Conservation (phyloP, 2,113 vertebrate species). For the Serinus canaria region DNA sequence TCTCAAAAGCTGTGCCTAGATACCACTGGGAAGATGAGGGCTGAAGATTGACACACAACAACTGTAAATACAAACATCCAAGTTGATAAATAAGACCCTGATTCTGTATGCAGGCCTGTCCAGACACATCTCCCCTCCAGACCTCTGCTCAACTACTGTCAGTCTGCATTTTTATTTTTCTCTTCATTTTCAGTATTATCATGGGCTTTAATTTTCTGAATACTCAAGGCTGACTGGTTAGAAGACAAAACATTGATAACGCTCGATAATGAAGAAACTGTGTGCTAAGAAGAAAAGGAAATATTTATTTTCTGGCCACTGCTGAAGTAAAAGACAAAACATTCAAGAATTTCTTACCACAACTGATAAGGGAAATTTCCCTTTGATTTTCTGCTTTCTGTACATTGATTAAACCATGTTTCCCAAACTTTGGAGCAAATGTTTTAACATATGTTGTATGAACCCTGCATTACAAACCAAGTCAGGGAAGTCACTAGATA, state of each 20-base stretch:
- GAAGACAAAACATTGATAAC: constrained; percentile 20
- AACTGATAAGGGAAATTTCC: background rate
- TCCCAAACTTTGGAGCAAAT: background rate
- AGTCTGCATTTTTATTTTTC: background rate
- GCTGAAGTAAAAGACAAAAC: constrained; percentile 1
- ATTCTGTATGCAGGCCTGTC: background rate
- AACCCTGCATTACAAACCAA: background rate
- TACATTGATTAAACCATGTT: background rate
- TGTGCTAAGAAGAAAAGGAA: background rate
- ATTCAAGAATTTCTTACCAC: background rate
- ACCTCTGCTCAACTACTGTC: background rate
- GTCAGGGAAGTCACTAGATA: background rate
- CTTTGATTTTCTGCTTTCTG: background rate
- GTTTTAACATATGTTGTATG: background rate
- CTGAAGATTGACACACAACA: constrained; percentile 10
- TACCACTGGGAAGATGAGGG: background rate
- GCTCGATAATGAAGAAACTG: background rate
- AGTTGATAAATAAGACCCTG: background rate
- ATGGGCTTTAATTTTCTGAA: background rate
- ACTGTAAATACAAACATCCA: background rate
- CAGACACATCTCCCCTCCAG: background rate
- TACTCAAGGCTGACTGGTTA: background rate
- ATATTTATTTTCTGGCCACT: background rate
- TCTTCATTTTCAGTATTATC: background rate
- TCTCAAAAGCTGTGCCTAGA: background rate